These are phyloP conservation scores for Rhopilema esculentum DNA, from an alignment of 30 jellyfish, hydroid and myxozoan species.

Conservation along the genomic window DNA sequence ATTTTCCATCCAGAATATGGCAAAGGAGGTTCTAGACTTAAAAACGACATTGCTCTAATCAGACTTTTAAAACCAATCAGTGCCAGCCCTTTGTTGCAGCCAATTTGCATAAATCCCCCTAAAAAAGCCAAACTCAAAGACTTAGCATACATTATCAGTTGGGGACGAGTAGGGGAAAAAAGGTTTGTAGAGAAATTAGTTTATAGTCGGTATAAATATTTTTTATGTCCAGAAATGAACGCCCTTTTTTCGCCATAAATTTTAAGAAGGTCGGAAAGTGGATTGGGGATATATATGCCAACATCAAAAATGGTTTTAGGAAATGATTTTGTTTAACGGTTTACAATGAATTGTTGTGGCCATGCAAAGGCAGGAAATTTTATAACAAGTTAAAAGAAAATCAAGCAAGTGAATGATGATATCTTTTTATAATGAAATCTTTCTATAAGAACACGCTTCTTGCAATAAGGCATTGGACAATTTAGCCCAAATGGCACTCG, in stretches of 20 bases:
- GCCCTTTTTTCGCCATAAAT: too few relatives aligned
- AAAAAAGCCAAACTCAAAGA: neutral
- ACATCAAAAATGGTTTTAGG: neutral
- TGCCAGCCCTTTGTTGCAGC: constrained; percentile 32
- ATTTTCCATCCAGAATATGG: constrained; percentile 44
- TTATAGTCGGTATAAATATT: neutral
- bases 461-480: too few relatives aligned
- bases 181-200: constrained; percentile 15
- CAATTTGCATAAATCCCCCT: constrained; percentile 52
- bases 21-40: neutral
- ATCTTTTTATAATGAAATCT: too few relatives aligned
- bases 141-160: constrained; percentile 16
- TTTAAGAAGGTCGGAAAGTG: too few relatives aligned
- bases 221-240: too few relatives aligned
- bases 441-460: too few relatives aligned
- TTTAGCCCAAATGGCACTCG: too few relatives aligned
- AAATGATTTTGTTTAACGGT: neutral
- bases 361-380: too few relatives aligned
- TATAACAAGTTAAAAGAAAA: too few relatives aligned
- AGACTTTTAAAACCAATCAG: constrained; percentile 41
- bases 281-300: too few relatives aligned
- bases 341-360: too few relatives aligned
- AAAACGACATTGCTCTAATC: constrained; percentile 53
- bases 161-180: constrained; percentile 66
- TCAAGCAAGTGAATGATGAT: too few relatives aligned